Conservation (phyloP, 2,113 vertebrate species). For the Macrotis lagotis region DNA sequence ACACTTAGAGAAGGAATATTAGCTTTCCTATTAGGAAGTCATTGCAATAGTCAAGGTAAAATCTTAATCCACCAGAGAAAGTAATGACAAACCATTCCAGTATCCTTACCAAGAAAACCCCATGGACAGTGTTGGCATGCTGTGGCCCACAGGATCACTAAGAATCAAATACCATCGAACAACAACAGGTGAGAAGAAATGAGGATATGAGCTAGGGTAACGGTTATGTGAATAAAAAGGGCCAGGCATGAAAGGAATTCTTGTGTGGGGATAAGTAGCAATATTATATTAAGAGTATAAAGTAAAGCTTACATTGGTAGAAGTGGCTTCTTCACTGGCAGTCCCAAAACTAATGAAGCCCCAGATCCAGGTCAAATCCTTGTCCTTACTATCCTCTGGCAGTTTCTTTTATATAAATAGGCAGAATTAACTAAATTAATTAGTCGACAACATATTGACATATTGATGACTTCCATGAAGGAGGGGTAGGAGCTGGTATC, state of each 20-base stretch:
- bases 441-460: background rate
- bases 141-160: background rate
- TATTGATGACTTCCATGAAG: background rate
- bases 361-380: background rate
- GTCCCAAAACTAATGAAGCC: background rate
- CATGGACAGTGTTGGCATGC: background rate
- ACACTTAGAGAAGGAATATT: background rate
- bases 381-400: background rate
- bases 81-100: background rate
- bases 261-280: background rate
- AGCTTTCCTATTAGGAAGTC: background rate
- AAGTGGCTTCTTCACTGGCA: background rate
- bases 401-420: background rate
- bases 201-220: background rate
- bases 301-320: background rate
- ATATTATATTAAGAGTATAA: background rate
- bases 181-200: background rate
- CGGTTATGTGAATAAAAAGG: background rate
- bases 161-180: background rate
- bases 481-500: background rate
- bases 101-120: background rate
- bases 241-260: background rate
- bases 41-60: background rate
- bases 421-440: background rate
- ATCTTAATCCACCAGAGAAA: background rate